Conservation (phyloP, 2,113 vertebrate genomes). For the Pampusana beccarii region DNA sequence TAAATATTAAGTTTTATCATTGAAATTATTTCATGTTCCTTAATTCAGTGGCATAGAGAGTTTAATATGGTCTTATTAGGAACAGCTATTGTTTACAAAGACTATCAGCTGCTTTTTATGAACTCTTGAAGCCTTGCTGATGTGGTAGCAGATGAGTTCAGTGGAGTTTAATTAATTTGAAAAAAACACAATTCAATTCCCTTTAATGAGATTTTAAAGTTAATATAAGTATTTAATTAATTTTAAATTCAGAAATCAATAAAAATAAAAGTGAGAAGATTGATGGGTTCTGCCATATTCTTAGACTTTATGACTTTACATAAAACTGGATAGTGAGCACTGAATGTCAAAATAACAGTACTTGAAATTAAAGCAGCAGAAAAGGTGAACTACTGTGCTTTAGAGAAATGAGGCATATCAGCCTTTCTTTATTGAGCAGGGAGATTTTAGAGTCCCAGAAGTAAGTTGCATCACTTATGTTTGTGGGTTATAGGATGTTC, state of each 20-base stretch:
- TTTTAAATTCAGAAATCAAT: background rate
- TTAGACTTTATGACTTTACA: background rate
- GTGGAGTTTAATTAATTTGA: background rate
- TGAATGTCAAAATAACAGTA: background rate
- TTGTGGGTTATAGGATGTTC: background rate
- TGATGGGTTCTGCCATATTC: background rate
- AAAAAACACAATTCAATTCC: background rate
- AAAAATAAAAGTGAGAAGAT: background rate
- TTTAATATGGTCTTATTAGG: background rate
- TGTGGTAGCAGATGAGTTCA: constrained; percentile 12
- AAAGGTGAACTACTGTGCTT: background rate
- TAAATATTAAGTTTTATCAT: constrained; percentile 9
- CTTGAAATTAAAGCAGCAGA: background rate
- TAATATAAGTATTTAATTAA: background rate
- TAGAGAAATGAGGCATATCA: background rate
- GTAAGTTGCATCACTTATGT: background rate
- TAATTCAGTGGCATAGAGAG: background rate
- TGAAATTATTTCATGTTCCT: background rate
- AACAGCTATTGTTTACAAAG: background rate
- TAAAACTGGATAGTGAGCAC: background rate
- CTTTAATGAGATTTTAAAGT: constrained; percentile 1
- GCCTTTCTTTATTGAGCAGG: background rate
- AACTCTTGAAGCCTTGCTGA: background rate
- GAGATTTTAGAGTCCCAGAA: background rate
- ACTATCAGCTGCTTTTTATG: constrained; percentile 3